Percentiles rank a stretch among this genome's conserved stretches.
Conservation (phyloP, 2,113 vertebrate species). For the Aleadryas rufinucha region DNA sequence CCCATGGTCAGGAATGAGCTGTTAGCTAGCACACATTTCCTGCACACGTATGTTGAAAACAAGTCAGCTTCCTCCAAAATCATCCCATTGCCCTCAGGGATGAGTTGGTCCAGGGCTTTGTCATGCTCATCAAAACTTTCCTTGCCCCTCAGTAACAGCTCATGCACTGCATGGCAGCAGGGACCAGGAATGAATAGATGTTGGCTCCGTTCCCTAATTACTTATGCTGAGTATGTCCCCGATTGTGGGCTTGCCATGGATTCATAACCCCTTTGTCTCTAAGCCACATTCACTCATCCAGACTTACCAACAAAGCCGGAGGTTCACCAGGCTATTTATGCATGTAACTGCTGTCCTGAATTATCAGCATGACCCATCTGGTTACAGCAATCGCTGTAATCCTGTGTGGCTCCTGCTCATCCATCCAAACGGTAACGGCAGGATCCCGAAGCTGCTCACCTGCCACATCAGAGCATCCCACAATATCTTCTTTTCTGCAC, state of each 20-base stretch:
- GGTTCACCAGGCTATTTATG: neutral
- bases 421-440: neutral
- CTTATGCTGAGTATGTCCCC: neutral
- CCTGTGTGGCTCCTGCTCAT: neutral
- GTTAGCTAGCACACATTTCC: neutral
- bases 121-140: neutral
- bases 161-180: accelerated
- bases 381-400: neutral
- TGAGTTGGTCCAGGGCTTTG: neutral
- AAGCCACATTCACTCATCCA: neutral
- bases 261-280: slow-evolving; percentile 40
- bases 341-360: neutral
- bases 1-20: neutral
- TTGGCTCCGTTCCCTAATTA: neutral
- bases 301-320: neutral
- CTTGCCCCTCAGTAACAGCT: neutral
- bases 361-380: neutral
- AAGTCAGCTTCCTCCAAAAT: neutral
- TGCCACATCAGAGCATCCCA: neutral
- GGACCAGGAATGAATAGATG: neutral
- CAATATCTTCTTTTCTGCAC: neutral
- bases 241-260: neutral
- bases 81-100: neutral
- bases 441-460: neutral
- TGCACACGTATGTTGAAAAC: neutral